Evolutionary conservation across 2,797 vertebrate species (phyloP).

Genomic region (Eupleurogrammus muticus): DNA sequence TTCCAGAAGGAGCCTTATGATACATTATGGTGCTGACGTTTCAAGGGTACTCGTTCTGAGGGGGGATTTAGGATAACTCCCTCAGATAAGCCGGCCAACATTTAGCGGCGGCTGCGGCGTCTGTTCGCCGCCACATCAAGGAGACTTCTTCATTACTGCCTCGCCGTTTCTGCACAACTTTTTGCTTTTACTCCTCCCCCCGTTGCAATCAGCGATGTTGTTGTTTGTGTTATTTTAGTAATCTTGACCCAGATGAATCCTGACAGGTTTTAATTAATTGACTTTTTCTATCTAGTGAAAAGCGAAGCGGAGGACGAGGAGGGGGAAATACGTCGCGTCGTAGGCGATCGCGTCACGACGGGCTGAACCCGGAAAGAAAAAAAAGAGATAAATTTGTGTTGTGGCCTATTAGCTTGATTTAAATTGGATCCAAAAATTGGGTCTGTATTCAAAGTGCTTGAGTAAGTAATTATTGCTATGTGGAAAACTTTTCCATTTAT

Average conservation of each 20-base stretch:
- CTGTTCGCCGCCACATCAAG: slow-evolving; percentile 69
- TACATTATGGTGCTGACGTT: slow-evolving; percentile 76
- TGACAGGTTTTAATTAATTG: slow-evolving; percentile 68
- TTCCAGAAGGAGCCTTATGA: slow-evolving; percentile 77
- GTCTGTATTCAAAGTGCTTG: slow-evolving; percentile 1
- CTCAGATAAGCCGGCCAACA: slow-evolving; percentile 75
- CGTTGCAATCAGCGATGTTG: slow-evolving; percentile 42
- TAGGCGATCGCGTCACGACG: slow-evolving; percentile 9
- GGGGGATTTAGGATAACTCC: slow-evolving; percentile 76
- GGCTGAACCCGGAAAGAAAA: slow-evolving; percentile 6
- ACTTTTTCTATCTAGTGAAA: slow-evolving; percentile 52
- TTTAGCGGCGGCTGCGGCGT: slow-evolving; percentile 54
- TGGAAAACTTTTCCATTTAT: background rate
- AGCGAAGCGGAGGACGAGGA: slow-evolving; percentile 39
- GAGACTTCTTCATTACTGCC: slow-evolving; percentile 66
- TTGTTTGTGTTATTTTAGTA: slow-evolving; percentile 52
- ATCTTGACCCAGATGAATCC: slow-evolving; percentile 46
- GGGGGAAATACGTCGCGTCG: slow-evolving; percentile 1
- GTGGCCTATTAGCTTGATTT: slow-evolving; percentile 19
- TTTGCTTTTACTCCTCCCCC: slow-evolving; percentile 4
- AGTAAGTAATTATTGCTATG: background rate
- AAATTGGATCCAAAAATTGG: slow-evolving; percentile 6
- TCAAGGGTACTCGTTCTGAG: slow-evolving; percentile 76
- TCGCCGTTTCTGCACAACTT: slow-evolving; percentile 30
- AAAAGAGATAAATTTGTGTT: slow-evolving; percentile 16